Evolutionary conservation across 2,797 vertebrate species (phyloP), one percentile per base, ranked within the genome.

Genomic region (Otolemur crassicaudatus): DNA sequence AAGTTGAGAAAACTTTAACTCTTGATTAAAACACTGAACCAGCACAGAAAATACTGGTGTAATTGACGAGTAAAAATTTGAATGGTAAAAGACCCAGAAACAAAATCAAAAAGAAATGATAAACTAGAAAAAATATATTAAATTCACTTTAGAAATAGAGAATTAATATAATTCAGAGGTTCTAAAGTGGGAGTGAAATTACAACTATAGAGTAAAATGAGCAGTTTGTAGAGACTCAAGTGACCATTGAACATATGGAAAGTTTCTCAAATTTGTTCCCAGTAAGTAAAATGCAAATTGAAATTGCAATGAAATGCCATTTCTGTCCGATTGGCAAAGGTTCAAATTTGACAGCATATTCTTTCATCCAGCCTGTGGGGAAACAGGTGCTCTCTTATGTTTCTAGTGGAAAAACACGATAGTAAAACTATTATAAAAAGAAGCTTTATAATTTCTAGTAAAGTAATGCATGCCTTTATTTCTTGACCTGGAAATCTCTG

Each of bases 131-230:
- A 75, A 53, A 84, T 49, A 67, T 29, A 25, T 80, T 3, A 2
- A 73, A 27, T 93, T 93, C 63, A 63, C 49, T 95, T 95, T 16
- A 60, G 34, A 94, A 86, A 91, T 61, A 76, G 87, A 65, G 56
- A 65, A 10, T 58, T 94, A 43, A 1, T 49, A 77, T 60, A 25
- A 80, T 70, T 61, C 7, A 88, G 17, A 22, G 37, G 20, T 73
- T 81, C 29, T 84, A 53, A 90, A 97, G 79, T 43, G 56, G 37
- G 67, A 58, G 19, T 19, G 14, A 90, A 93, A 77, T 89, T 37
- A 34, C 3, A 89, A 87, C 5, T 87, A 43, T 19, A n/a, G 31
- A 49, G 77, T 85, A 93, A 76, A 79, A 67, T 37, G 8, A 87
- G 40, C 31, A 85, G 34, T 72, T 83, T n/a, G 34, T 34, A 70